Base-by-base conservation (phyloP, 2,113 vertebrate species). In the Phyllostomus hastatus region DNA sequence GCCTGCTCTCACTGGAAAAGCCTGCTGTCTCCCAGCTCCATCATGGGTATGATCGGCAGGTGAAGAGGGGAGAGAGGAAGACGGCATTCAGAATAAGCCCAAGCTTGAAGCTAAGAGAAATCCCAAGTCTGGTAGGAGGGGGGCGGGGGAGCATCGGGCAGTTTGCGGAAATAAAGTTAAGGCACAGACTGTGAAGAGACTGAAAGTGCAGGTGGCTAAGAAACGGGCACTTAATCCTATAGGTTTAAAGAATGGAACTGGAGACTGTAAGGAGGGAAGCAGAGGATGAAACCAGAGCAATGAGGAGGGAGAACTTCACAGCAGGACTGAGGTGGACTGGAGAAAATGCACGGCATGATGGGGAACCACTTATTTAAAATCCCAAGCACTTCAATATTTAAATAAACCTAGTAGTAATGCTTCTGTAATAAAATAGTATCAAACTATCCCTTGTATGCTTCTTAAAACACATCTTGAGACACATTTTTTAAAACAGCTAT, bases 391-490 rank as follows among this genome's bases (percentile, higher is more conserved):
- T 70, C 2, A 69, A 28, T 35, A 88, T 33, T 83, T 82, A 33
- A 50, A 41, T 84, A 75, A 88, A 61, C 10, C 41, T 31, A 50
- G 33, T 19, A 54, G 41, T 61, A 78, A 81, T 20, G 35, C 1
- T 84, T 85, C 2, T 33, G 10, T 64, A 72, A 84, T 64, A 79
- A 95, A 94, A 81, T 67, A 70, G 57, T 88, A 89, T 33, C 78
- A 28, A 93, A 88, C 17, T 43, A 46, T 41, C 61, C 59, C 33
- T 88, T 67, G 64, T 19, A n/a, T n/a, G 33, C 33, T 87, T 92
- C 57, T 90, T 87, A 91, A 92, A 90, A 78, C 35, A 52, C 11
- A 90, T 48, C 26, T 94, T 8, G 26, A 78, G 52, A 20, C 14
- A 78, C 4, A 4, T 80, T 88, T 84, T 81, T 7, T 12, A 72